Percentiles rank a stretch among this genome's conserved stretches.
Evolutionary conservation across 2,888 invertebrate genomes (phyloP).

Genomic region (Synanthedon tipuliformis): DNA sequence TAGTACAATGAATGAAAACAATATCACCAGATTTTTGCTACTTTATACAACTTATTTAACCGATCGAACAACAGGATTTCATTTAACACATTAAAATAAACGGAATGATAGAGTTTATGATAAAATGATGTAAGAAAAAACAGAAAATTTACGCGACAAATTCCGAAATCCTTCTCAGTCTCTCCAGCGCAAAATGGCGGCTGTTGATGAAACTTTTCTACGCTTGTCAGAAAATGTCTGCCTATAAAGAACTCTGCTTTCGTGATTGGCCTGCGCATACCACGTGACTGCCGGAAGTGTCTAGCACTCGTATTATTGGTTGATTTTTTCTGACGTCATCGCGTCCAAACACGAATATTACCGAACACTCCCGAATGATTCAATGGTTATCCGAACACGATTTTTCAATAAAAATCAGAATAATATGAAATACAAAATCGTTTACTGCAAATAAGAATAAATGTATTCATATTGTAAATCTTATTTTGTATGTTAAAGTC

Average conservation of each 20-base stretch:
- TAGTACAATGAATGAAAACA: constrained; percentile 79
- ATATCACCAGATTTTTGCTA: constrained; percentile 71
- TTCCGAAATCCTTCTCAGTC: constrained; percentile 81
- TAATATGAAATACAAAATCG: constrained; percentile 2
- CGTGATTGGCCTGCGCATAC: constrained; percentile 53
- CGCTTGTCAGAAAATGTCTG: constrained; percentile 88
- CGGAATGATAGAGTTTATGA: constrained; percentile 69
- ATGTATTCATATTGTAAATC: not conserved
- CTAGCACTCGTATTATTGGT: constrained; percentile 57
- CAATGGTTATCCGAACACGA: too few species aligned
- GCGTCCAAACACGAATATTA: constrained; percentile 41
- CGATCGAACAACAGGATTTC: constrained; percentile 59
- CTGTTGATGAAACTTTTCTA: constrained; percentile 95
- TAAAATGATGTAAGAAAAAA: constrained; percentile 71
- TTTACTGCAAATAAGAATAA: constrained; percentile 1
- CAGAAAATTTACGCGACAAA: constrained; percentile 78
- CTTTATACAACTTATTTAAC: constrained; percentile 59
- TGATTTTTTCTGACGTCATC: constrained; percentile 60
- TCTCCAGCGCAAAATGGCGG: constrained; percentile 92
- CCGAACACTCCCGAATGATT: constrained; percentile 36
- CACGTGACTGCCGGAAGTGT: constrained; percentile 67
- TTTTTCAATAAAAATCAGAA: constrained; percentile 10
- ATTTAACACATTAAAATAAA: constrained; percentile 73
- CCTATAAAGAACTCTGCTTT: constrained; percentile 48
- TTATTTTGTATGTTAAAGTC: not conserved